Base-by-base conservation (phyloP, 2,113 vertebrate genomes). In the Choloepus hoffmanni region DNA sequence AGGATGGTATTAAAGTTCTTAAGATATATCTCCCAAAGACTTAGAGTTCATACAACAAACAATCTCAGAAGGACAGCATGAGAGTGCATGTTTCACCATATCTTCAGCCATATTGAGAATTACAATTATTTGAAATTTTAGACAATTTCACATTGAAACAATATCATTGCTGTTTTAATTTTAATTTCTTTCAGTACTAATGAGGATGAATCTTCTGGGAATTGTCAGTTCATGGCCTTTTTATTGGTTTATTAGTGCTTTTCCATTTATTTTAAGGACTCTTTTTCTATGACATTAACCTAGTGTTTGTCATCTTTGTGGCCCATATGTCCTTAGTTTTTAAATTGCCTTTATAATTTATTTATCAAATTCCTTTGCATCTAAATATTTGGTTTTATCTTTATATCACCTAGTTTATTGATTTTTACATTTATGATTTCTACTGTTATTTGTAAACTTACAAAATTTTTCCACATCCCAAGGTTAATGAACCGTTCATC, bases 261-360 rank as follows among this genome's bases (percentile, higher is more conserved):
- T n/a, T 4, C 13, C 53, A 40, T 45, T 50, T 95, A 84, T 70
- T 92, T 79, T 85, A 89, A 63, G 48, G 68, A 53, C 4, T 36
- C 26, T 95, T 78, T 81, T 67, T 58, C 70, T 67, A 84, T 79
- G 33, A 73, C 28, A 63, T 10, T 93, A 86, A 79, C 14, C 15
- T 12, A 74, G 18, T 36, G 0, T 89, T 90, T 92, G 33, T 84
- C 58, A 73, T 92, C 84, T 93, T 90, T 91, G 92, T 82, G 55
- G 48, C 40, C 2, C 48, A 89, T 95, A 73, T 85, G 83, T 68
- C 85, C 24, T 12, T 58, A 82, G 45, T 30, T 90, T 92, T 85
- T 23, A 88, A 96, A 97, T 50, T 95, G 16, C 30, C 62, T 89
- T 60, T 91, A 87, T 92, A 93, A 84, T 53, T 94, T 94, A 95